Evolutionary conservation across 2,888 invertebrate genomes (phyloP).

Genomic region (Serrognathus titanus): DNA sequence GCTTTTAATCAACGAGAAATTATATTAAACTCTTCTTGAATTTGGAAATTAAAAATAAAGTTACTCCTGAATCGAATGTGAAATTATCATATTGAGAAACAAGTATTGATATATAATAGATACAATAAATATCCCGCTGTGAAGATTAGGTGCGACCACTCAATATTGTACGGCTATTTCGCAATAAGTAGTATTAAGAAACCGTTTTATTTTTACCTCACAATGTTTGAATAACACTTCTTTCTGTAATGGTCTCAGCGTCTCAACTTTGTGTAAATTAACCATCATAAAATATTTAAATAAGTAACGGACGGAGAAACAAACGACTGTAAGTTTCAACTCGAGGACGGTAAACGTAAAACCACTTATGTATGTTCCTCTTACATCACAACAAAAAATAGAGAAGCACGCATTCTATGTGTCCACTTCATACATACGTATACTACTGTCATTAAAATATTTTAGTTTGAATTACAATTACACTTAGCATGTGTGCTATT

Average conservation of each 20-base stretch:
- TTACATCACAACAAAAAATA: neutral
- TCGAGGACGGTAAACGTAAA: neutral
- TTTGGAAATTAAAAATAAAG: too few species aligned
- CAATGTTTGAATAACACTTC: conserved; percentile 21
- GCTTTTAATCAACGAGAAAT: too few species aligned
- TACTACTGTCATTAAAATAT: too few species aligned
- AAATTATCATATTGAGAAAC: too few species aligned
- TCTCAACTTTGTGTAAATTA: conserved; percentile 17
- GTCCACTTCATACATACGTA: too few species aligned
- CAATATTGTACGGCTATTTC: neutral
- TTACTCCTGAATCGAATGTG: too few species aligned
- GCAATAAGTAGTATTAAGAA: conserved; percentile 7
- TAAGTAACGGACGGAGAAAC: conserved; percentile 13
- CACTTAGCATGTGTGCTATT: too few species aligned
- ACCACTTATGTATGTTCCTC: neutral
- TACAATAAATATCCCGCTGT: conserved; percentile 1
- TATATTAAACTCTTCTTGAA: too few species aligned
- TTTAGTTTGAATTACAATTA: too few species aligned
- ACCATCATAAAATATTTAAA: conserved; percentile 21
- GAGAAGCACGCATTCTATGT: too few species aligned
- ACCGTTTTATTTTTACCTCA: conserved; percentile 15
- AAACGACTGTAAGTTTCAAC: neutral
- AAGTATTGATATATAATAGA: neutral
- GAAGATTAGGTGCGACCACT: neutral
- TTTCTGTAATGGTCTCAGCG: conserved; percentile 15